phyloP scores from a whole-genome alignment of 2,797 vertebrate genomes.

The Trichosurus vulpecula region DNA sequence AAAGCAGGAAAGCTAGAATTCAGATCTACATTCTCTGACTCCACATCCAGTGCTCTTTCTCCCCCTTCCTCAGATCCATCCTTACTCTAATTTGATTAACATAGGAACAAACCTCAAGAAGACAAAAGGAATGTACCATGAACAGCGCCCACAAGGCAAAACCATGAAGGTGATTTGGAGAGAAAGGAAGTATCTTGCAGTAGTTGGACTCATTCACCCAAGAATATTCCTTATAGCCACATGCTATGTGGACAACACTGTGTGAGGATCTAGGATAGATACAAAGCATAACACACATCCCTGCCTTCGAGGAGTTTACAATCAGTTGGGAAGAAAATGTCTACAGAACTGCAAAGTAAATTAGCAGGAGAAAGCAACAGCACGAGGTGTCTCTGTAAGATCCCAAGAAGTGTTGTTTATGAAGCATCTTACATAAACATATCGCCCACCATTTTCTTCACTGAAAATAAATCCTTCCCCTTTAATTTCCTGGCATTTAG shows the following conservation, averaged over 20 bases:
- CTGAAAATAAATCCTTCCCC: constrained; percentile 42
- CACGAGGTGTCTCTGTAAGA: not conserved
- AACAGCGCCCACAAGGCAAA: not conserved
- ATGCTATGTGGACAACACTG: not conserved
- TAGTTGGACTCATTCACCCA: not conserved
- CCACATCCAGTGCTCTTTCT: no score
- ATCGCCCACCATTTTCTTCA: constrained; percentile 22
- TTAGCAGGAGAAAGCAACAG: not conserved
- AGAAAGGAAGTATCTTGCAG: not conserved
- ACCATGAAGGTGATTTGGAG: not conserved
- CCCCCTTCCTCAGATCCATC: not conserved
- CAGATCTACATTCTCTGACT: not conserved
- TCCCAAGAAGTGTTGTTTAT: not conserved
- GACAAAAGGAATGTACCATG: not conserved
- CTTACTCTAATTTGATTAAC: not conserved
- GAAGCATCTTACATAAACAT: not conserved
- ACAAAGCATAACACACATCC: not conserved
- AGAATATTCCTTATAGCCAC: not conserved
- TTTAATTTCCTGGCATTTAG: constrained; percentile 30
- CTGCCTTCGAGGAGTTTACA: not conserved
- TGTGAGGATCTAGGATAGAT: not conserved
- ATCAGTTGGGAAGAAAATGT: not conserved
- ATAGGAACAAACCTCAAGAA: not conserved
- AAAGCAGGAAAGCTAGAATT: not conserved
- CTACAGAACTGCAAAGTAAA: not conserved